These are phyloP conservation scores for Cyprinodon brontotheroides DNA, from an alignment of 2,113 vertebrate species.

Conservation along the genomic window DNA sequence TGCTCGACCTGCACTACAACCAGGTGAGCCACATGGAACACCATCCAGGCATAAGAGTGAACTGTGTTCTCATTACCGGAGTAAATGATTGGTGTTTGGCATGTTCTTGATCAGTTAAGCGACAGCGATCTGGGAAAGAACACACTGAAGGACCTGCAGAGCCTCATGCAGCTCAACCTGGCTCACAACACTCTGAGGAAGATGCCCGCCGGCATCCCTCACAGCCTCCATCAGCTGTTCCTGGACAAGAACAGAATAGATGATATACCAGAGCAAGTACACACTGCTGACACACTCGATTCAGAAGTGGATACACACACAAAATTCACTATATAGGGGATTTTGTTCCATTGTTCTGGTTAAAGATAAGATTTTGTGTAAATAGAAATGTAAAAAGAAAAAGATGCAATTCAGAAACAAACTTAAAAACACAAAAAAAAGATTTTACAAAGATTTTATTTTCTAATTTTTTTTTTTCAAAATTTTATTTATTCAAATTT, in stretches of 20 bases:
- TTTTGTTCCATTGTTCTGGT: too few species aligned
- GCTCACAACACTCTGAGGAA: conserved; percentile 90
- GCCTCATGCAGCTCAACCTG: conserved; percentile 94
- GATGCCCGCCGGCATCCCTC: conserved; percentile 90
- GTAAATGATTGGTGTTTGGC: background rate
- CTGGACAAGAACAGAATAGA: conserved; percentile 93
- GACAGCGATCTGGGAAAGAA: conserved; percentile 88
- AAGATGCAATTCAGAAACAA: too few species aligned
- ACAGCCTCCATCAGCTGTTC: conserved; percentile 89
- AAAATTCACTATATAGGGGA: too few species aligned
- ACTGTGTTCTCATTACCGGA: background rate
- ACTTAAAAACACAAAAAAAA: too few species aligned
- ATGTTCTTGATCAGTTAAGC: conserved; percentile 68
- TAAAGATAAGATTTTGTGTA: too few species aligned
- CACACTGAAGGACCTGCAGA: conserved; percentile 91
- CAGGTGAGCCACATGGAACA: conserved; percentile 68
- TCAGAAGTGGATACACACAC: background rate
- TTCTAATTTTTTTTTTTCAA: too few species aligned
- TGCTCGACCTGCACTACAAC: conserved; percentile 94
- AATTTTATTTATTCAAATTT: too few species aligned
- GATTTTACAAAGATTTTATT: too few species aligned
- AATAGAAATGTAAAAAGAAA: too few species aligned
- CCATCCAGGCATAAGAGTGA: background rate
- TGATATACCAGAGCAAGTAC: conserved; percentile 84
- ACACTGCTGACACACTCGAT: background rate